Evolutionary conservation across 2,797 vertebrate genomes (phyloP), one percentile per base, ranked within the genome.

Genomic region (Menidia menidia): DNA sequence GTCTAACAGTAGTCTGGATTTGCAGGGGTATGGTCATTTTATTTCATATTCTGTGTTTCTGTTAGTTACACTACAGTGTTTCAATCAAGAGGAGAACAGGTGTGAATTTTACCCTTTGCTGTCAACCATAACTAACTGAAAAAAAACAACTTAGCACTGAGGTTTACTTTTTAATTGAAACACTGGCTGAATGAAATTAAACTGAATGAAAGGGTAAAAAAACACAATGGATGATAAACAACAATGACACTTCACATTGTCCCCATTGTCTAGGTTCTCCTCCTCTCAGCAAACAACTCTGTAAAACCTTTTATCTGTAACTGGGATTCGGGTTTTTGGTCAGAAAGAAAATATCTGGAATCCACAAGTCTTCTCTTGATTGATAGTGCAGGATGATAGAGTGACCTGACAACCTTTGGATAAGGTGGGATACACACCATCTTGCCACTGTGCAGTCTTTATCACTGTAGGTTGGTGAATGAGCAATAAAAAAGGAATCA

Each of bases 301-400:
- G 54, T 80, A 56, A 76, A 68, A 77, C 68, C 33, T 48, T 58
- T 83, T 84, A 86, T 87, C 75, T 85, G 15, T 48, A 44, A 67
- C 69, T 45, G 47, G 42, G 41, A 69, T 60, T 68, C 53, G 66
- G 50, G 25, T 72, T 57, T 52, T 70, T 78, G 76, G 69, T 85
- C 81, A 81, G 67, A 82, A 54, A 41, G 63, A 81, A 71, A 65
- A 62, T 44, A 72, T 78, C 84, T 72, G 44, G 56, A 74, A 69
- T 69, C 52, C 61, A 65, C 68, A 57, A 53, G 74, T 78, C 73
- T 59, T 25, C 82, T 80, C 75, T 73, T 87, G 88, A 88, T 82
- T 76, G 56, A 71, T 77, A 55, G 19, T 75, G 84, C 73, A 65
- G 68, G 77, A 88, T 92, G 90, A 93, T 91, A 63, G 88, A 93